A percentile compares a stretch with the other conserved stretches of the same genome.
phyloP scores from a whole-genome alignment of 2,113 vertebrate species.

The Leuciscus idus region DNA sequence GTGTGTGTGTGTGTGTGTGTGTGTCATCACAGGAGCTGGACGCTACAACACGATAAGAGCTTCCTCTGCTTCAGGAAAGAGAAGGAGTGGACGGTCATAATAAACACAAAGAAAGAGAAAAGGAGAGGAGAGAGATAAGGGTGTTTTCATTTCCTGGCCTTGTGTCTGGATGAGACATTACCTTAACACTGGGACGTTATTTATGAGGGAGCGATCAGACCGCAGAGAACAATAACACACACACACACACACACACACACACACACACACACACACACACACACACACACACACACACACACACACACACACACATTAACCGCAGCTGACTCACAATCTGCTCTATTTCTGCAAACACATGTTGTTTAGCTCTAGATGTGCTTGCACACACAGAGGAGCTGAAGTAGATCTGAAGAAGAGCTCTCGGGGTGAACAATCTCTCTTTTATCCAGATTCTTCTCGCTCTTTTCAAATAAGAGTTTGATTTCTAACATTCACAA shows the following conservation, averaged over 20 bases:
- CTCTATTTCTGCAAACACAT: neutral
- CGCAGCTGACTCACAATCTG: too few species aligned
- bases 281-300: neutral
- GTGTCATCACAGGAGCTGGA: neutral
- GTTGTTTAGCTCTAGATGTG: neutral
- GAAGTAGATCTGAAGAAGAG: neutral
- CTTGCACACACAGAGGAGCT: neutral
- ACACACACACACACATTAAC: neutral
- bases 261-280: too few species aligned
- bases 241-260: neutral
- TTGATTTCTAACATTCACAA: neutral
- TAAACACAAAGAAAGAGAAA: neutral
- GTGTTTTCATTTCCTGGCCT: slow-evolving; percentile 44
- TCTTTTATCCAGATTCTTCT: neutral
- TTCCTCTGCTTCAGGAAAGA: neutral
- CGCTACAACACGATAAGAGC: neutral
- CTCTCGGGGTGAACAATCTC: neutral
- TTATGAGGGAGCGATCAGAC: slow-evolving; percentile 9
- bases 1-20: neutral
- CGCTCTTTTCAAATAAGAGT: neutral
- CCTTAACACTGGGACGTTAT: neutral
- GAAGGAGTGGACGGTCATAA: slow-evolving; percentile 14
- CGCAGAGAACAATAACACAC: neutral
- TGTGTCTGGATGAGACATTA: slow-evolving; percentile 16
- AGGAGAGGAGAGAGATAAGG: slow-evolving; percentile 44